These are phyloP conservation scores for Neomicropteryx cornuta DNA, from an alignment of 1,140 invertebrate genomes.

Conservation along the genomic window DNA sequence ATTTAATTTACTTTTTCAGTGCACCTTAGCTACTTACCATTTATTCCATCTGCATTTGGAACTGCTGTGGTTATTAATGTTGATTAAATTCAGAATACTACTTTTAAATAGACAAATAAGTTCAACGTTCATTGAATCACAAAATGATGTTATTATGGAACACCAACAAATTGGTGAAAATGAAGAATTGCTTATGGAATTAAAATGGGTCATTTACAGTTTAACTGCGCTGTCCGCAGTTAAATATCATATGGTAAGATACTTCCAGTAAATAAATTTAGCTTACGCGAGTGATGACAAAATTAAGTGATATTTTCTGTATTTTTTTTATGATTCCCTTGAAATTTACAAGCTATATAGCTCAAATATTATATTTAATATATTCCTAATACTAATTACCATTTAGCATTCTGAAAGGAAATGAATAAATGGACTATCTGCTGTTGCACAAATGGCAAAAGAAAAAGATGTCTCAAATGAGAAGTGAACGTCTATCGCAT, in stretches of 20 bases:
- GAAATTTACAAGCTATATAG: not conserved
- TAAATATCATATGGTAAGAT: conserved; percentile 13
- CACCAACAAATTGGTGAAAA: too few species aligned
- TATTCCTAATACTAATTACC: not conserved
- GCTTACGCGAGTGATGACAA: not conserved
- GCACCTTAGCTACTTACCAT: conserved; percentile 11
- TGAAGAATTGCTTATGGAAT: too few species aligned
- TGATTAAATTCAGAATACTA: conserved; percentile 8
- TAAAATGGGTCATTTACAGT: conserved; percentile 14
- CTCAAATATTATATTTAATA: not conserved
- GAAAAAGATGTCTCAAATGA: too few species aligned
- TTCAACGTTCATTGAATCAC: too few species aligned
- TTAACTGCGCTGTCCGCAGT: conserved; percentile 11
- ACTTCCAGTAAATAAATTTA: conserved; percentile 4
- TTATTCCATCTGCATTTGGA: conserved; percentile 13
- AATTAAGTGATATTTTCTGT: not conserved
- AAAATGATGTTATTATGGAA: too few species aligned
- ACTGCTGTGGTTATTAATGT: conserved; percentile 10
- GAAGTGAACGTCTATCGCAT: too few species aligned
- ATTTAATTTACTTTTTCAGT: too few species aligned
- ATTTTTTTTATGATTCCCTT: not conserved
- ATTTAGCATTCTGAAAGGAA: not conserved
- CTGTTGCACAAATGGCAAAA: too few species aligned
- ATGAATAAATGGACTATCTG: not conserved
- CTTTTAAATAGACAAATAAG: conserved; percentile 9